A percentile compares a stretch with the other conserved stretches of the same genome.
These are phyloP conservation scores for Coenonympha arcania DNA, from an alignment of 2,888 invertebrate genomes.

Conservation along the genomic window DNA sequence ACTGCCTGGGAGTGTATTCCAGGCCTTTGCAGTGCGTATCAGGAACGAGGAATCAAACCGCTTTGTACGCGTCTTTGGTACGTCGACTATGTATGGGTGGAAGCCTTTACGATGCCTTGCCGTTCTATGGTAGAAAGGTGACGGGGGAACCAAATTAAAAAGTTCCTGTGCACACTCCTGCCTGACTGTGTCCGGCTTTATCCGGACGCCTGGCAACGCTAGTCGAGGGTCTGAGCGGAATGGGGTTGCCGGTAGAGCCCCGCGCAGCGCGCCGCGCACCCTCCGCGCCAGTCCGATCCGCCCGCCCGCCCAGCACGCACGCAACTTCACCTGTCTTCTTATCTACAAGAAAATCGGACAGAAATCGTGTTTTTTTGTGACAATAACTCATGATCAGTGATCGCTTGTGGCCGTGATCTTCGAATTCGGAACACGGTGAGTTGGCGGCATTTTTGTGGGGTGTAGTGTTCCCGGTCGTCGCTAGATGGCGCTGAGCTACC, in stretches of 20 bases:
- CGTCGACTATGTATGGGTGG: no score
- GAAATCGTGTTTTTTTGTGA: conserved; percentile 18
- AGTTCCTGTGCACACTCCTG: no score
- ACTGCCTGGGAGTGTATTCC: no score
- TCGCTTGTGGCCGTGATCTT: conserved; percentile 16
- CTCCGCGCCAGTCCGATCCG: conserved; percentile 50
- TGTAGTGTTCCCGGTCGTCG: conserved; percentile 27
- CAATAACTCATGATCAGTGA: conserved; percentile 10
- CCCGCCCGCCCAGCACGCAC: conserved; percentile 38
- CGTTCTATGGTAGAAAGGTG: no score
- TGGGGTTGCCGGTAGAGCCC: conserved; percentile 39
- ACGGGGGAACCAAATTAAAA: no score
- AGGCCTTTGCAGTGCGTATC: no score
- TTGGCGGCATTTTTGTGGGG: conserved; percentile 20
- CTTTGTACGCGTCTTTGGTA: no score
- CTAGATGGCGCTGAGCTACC: conserved; percentile 54
- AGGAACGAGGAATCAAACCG: no score
- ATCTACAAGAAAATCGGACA: conserved; percentile 5
- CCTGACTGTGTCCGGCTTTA: no score
- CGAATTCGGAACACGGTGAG: conserved; percentile 19
- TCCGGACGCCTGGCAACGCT: no score
- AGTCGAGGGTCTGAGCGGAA: no score
- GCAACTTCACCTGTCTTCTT: conserved; percentile 18
- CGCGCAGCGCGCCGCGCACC: conserved; percentile 46
- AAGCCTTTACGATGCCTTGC: no score